Base-by-base conservation (phyloP, 2,888 invertebrate genomes). In the Pyrrhia umbra region DNA sequence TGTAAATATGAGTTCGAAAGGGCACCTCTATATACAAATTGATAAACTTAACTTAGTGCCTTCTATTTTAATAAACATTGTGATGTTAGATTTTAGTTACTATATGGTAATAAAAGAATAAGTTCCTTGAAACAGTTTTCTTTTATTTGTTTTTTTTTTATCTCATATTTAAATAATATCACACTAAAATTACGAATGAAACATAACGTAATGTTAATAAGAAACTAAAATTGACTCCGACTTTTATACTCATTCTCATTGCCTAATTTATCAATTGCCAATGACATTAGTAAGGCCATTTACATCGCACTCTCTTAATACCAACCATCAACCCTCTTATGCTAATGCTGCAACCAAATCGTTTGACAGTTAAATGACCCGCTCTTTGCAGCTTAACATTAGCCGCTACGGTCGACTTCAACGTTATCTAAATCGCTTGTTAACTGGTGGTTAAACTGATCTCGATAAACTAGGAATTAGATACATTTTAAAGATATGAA, bases 261-360 rank as follows among this genome's bases (percentile, higher is more conserved):
- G 8, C 15, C 34, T 65, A 58, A 61, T 72, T 65, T 72, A 23
- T 68, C 43, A 66, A 79, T 69, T 76, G 71, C 60, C 62, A 76
- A 80, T 86, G 60, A 85, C 40, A 80, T 68, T 77, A 86, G 84
- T 86, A 76, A 80, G 68, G 51, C 80, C 68, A 85, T 88, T 88
- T 85, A 78, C 67, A 75, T 80, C 84, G 82, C 86, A 81, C 87
- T 80, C 81, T 76, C 68, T 67, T 80, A 81, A 86, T 85, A 77
- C 70, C 79, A 81, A 80, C 83, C 85, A 84, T 56, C 70, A 89
- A 86, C 51, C 71, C 87, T 86, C 84, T 84, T 89, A 92, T 92
- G 90, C 78, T 91, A 92, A 92, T 92, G 83, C 84, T 92, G 83
- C 84, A 82, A 56, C 85, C 86, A 90, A 89, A 88, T 87, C 82